Conservation (phyloP, 1,140 invertebrate species). For the Hesperophylax magnus region DNA sequence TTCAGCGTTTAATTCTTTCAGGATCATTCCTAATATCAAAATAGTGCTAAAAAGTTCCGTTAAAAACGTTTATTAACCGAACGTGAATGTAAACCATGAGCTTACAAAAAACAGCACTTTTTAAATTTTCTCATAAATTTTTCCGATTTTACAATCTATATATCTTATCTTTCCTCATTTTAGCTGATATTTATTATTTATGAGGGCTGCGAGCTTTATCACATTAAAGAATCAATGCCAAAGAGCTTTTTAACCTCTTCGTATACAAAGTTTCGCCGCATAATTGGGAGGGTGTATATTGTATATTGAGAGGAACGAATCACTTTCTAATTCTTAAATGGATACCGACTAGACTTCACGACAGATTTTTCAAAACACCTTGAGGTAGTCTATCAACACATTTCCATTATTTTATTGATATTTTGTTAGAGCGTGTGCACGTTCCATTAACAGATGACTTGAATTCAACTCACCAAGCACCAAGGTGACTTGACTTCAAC, state of each 20-base stretch:
- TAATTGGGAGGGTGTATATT: background rate
- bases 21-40: too few relatives aligned
- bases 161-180: background rate
- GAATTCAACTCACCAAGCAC: too few relatives aligned
- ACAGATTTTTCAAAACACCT: background rate
- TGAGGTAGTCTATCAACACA: background rate
- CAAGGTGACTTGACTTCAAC: too few relatives aligned
- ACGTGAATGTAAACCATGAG: too few relatives aligned
- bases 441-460: too few relatives aligned
- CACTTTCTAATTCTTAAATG: background rate
- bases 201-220: background rate
- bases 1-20: too few relatives aligned
- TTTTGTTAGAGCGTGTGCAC: background rate
- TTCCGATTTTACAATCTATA: background rate
- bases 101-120: too few relatives aligned
- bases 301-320: background rate
- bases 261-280: background rate
- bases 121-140: background rate
- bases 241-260: background rate
- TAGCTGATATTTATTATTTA: background rate
- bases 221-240: constrained; percentile 1
- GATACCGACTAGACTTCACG: background rate
- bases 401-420: background rate
- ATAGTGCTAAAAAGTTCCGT: too few relatives aligned
- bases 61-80: too few relatives aligned